Evolutionary conservation across 2,888 invertebrate species (phyloP).

Genomic region (Pyrocoelia pectoralis): DNA sequence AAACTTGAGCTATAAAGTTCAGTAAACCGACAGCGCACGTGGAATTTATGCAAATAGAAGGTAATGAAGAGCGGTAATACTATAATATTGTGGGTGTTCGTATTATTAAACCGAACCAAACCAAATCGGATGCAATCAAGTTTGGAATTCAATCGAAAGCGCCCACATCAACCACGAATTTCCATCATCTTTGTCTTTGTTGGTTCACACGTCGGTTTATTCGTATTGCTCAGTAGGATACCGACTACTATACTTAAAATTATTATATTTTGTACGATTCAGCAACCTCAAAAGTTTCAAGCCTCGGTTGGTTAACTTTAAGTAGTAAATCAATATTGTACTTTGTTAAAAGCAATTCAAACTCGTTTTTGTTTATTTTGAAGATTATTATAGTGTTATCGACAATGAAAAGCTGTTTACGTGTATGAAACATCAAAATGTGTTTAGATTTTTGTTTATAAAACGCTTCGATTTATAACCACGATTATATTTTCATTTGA

Average conservation of each 20-base stretch:
- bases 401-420: no score
- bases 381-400: no score
- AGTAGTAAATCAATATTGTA: no score
- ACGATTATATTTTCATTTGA: no score
- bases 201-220: constrained; percentile 14
- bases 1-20: constrained; percentile 11
- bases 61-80: constrained; percentile 27
- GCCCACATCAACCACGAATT: constrained; percentile 27
- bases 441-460: no score
- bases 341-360: no score
- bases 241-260: no score
- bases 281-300: no score
- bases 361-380: no score
- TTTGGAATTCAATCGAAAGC: constrained; percentile 30
- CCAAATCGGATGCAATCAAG: constrained; percentile 31
- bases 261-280: no score
- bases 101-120: constrained; percentile 32
- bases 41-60: constrained; percentile 24
- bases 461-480: no score
- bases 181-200: constrained; percentile 26
- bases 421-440: no score
- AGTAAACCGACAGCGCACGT: constrained; percentile 16
- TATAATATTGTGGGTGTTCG: constrained; percentile 31
- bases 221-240: neutral
- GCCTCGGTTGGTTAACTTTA: neutral